phyloP scores from a whole-genome alignment of 2,888 invertebrate genomes.

The Platerodrilus igneus region DNA sequence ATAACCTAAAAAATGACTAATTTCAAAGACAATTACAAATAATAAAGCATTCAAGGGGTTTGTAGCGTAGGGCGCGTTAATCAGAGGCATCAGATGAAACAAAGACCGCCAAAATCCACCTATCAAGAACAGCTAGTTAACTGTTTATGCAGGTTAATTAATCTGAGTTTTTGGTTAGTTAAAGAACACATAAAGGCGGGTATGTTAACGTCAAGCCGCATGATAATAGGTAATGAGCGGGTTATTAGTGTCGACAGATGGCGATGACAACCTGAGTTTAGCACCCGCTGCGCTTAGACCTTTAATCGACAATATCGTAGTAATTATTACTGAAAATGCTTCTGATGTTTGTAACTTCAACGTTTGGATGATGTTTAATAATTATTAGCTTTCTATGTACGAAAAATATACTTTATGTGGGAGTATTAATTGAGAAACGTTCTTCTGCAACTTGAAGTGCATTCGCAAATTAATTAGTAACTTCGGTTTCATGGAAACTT shows the following conservation, averaged over 20 bases:
- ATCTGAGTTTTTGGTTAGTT: conserved; percentile 44
- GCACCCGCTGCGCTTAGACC: conserved; percentile 34
- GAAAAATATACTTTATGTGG: conserved; percentile 4
- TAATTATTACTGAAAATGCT: conserved; percentile 19
- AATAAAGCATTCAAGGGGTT: conserved; percentile 3
- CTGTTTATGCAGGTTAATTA: conserved; percentile 42
- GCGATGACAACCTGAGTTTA: conserved; percentile 37
- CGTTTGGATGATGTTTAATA: background rate
- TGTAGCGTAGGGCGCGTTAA: conserved; percentile 15
- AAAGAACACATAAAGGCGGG: conserved; percentile 40
- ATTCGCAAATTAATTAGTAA: too few species aligned
- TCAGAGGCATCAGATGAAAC: conserved; percentile 11
- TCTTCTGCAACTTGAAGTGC: too few species aligned
- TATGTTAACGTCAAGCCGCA: conserved; percentile 39
- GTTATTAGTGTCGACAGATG: conserved; percentile 43
- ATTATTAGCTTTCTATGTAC: too few species aligned
- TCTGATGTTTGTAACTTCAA: background rate
- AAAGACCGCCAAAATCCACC: conserved; percentile 30
- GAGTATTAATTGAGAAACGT: too few species aligned
- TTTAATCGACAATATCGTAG: conserved; percentile 31
- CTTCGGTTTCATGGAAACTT: too few species aligned
- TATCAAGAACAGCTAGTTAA: conserved; percentile 42
- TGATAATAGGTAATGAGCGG: conserved; percentile 45
- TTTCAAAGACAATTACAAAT: conserved; percentile 2
- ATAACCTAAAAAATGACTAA: conserved; percentile 3